Conservation (phyloP, 2,888 invertebrate genomes). For the Drepanosiphum platanoidis region DNA sequence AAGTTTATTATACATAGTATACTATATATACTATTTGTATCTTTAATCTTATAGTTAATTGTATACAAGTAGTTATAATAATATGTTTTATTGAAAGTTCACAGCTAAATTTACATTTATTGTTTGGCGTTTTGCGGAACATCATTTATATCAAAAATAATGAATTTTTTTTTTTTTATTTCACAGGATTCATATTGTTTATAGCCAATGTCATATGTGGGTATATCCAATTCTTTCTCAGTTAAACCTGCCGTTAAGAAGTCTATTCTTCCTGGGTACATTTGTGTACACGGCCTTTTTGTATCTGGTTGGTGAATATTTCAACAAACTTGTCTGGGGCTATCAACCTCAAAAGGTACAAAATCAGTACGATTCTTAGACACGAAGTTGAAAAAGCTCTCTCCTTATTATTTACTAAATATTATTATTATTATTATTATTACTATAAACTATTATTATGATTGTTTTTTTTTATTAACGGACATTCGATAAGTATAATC, state of each 20-base stretch:
- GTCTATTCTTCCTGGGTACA: conserved; percentile 77
- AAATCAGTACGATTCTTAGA: conserved; percentile 65
- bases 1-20: no score
- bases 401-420: conserved; percentile 14
- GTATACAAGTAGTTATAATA: no score
- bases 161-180: conserved; percentile 47
- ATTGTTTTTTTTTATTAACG: conserved; percentile 3
- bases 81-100: no score
- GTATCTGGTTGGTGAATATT: conserved; percentile 78
- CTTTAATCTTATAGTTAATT: no score
- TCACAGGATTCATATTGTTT: conserved; percentile 76
- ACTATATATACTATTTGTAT: no score
- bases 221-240: conserved; percentile 90
- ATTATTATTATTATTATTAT: conserved; percentile 29
- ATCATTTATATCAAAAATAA: no score
- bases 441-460: background rate
- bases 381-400: conserved; percentile 29
- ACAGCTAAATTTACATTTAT: background rate
- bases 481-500: conserved; percentile 9
- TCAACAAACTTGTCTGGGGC: conserved; percentile 78
- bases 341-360: conserved; percentile 67
- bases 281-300: conserved; percentile 73
- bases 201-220: conserved; percentile 82
- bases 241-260: conserved; percentile 77
- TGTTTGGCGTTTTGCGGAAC: background rate